Percentiles rank a stretch among this genome's conserved stretches.
These are phyloP conservation scores for Pitta sordida DNA, from an alignment of 2,113 vertebrate genomes.

Conservation along the genomic window DNA sequence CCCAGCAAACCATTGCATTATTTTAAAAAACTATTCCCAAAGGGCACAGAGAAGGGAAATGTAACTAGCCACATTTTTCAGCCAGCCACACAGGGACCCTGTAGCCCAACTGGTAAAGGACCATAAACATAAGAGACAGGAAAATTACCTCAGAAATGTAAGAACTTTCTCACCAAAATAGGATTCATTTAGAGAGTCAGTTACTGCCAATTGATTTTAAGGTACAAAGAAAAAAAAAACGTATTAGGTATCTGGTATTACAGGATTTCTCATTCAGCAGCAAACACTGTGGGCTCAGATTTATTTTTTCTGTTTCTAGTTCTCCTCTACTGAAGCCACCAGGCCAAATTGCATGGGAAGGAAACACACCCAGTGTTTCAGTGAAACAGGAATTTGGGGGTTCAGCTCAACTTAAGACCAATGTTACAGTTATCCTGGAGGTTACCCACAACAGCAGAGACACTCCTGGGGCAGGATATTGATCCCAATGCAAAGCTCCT, in stretches of 20 bases:
- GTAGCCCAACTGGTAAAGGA: not conserved
- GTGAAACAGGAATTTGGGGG: not conserved
- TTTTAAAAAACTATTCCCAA: not conserved
- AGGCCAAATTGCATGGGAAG: not conserved
- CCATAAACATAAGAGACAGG: not conserved
- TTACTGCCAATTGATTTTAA: not conserved
- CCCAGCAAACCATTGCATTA: not conserved
- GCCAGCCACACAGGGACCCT: not conserved
- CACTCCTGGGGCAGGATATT: not conserved
- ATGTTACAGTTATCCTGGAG: rapidly evolving
- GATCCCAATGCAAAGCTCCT: not conserved
- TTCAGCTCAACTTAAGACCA: not conserved
- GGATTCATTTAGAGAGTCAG: not conserved
- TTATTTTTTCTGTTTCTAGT: not conserved
- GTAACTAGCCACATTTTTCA: not conserved
- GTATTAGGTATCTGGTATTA: not conserved
- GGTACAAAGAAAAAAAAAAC: not conserved
- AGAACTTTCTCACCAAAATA: not conserved
- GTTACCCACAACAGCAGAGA: not conserved
- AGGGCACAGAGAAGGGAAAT: not conserved
- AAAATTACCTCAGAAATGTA: not conserved
- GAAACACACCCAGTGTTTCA: not conserved
- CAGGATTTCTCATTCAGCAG: not conserved
- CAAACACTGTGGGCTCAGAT: rapidly evolving
- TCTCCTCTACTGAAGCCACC: not conserved